Evolutionary conservation across 1,140 invertebrate species (phyloP).

Genomic region (Dendroctonus valens): DNA sequence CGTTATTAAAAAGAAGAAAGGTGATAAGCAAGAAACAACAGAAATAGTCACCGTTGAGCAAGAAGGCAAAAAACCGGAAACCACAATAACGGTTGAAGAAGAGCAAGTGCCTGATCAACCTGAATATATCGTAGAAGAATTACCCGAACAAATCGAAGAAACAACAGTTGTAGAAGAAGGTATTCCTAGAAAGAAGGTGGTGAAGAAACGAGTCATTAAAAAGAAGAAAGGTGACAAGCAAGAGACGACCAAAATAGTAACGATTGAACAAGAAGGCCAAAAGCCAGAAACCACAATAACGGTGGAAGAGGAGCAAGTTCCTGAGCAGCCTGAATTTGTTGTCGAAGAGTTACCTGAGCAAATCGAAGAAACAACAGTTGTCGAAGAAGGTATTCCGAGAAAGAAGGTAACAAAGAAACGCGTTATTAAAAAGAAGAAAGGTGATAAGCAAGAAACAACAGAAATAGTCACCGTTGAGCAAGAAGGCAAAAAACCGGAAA

Average conservation of each 20-base stretch:
- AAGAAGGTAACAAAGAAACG: conserved; percentile 45
- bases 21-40: conserved; percentile 50
- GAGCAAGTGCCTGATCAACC: conserved; percentile 39
- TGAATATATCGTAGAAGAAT: conserved; percentile 38
- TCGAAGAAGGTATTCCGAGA: conserved; percentile 44
- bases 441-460: conserved; percentile 22
- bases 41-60: conserved; percentile 50
- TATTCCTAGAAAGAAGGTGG: conserved; percentile 46
- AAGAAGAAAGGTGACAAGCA: conserved; percentile 42
- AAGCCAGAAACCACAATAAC: conserved; percentile 48
- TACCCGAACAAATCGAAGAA: conserved; percentile 41
- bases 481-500: conserved; percentile 49
- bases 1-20: conserved; percentile 51
- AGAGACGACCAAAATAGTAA: conserved; percentile 45
- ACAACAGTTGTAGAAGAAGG: conserved; percentile 39
- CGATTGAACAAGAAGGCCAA: conserved; percentile 49
- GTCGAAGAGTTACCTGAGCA: conserved; percentile 48
- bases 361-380: conserved; percentile 36
- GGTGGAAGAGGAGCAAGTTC: conserved; percentile 34
- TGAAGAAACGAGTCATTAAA: conserved; percentile 44
- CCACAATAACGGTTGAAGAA: conserved; percentile 42
- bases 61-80: conserved; percentile 39
- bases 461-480: conserved; percentile 51
- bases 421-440: conserved; percentile 13
- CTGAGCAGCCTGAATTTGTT: conserved; percentile 41